A percentile compares a stretch with the other conserved stretches of the same genome.
Evolutionary conservation across 2,113 vertebrate genomes (phyloP).

Genomic region (Piaya cayana): DNA sequence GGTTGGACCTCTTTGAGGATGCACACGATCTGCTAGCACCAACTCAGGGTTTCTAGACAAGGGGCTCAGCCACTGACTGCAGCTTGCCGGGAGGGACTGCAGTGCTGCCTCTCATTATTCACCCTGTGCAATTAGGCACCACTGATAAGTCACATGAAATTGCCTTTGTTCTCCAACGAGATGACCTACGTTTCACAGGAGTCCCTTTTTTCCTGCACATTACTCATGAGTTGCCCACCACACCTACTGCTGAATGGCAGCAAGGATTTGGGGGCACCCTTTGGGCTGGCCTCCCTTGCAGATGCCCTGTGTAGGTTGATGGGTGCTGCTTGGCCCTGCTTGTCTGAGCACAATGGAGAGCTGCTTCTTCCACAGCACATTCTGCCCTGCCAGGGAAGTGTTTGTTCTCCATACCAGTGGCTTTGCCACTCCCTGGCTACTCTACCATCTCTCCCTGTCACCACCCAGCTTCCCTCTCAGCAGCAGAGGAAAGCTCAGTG

Average conservation of each 20-base stretch:
- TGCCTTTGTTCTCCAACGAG: constrained; percentile 62
- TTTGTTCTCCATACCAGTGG: background rate
- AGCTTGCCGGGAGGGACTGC: background rate
- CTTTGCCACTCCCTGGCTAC: background rate
- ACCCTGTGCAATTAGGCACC: constrained; percentile 35
- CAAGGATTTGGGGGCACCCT: background rate
- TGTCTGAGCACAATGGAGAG: background rate
- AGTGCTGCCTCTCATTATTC: constrained; percentile 58
- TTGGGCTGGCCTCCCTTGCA: background rate
- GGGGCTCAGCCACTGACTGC: background rate
- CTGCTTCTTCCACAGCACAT: background rate
- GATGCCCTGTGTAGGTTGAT: accelerated
- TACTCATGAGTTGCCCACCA: background rate
- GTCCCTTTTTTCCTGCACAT: background rate
- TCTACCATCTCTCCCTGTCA: background rate
- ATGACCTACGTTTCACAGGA: background rate
- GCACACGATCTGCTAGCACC: background rate
- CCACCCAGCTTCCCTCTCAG: background rate
- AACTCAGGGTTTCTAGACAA: background rate
- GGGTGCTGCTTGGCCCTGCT: background rate
- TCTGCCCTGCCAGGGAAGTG: background rate
- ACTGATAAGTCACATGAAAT: constrained; percentile 42
- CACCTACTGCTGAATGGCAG: background rate
- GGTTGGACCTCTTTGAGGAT: background rate
- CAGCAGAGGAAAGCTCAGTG: background rate